Evolutionary conservation across 1,140 invertebrate genomes (phyloP).

Genomic region (Thalassaphorura encarpata): DNA sequence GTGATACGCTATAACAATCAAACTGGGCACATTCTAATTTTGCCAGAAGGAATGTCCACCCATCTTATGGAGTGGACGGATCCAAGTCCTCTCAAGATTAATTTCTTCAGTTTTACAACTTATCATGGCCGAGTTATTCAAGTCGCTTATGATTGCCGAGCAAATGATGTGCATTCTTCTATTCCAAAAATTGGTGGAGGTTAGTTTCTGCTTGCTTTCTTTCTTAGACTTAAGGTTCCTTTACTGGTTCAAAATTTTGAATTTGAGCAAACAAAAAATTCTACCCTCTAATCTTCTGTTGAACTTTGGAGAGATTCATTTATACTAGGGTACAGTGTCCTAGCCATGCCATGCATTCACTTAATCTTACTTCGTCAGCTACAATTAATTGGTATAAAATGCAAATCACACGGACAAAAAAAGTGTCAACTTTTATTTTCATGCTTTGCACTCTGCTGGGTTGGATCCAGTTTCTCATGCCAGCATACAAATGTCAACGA

Average conservation of each 20-base stretch:
- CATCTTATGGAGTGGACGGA: constrained; percentile 19
- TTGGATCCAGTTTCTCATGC: too few species aligned
- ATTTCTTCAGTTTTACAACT: constrained; percentile 17
- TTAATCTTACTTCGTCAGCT: too few species aligned
- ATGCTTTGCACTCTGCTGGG: too few species aligned
- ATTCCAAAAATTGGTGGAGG: neutral
- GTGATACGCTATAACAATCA: constrained; percentile 13
- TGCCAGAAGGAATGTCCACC: constrained; percentile 14
- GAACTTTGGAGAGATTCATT: too few species aligned
- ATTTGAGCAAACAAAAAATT: too few species aligned
- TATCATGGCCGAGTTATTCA: constrained; percentile 14
- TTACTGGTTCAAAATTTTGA: neutral
- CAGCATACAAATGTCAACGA: too few species aligned
- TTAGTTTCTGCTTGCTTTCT: neutral
- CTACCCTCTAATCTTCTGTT: too few species aligned
- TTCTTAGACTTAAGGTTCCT: neutral
- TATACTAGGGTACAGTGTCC: too few species aligned
- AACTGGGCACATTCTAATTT: constrained; percentile 12
- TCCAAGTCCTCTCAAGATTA: constrained; percentile 16
- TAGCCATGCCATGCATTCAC: too few species aligned
- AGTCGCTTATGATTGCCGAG: constrained; percentile 22
- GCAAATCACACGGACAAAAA: too few species aligned
- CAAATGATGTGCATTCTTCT: constrained; percentile 13
- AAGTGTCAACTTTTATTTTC: too few species aligned
- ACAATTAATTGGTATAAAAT: too few species aligned